These are phyloP conservation scores for Chlorodrepanis virens DNA, from an alignment of 2,113 vertebrate genomes.

Conservation along the genomic window DNA sequence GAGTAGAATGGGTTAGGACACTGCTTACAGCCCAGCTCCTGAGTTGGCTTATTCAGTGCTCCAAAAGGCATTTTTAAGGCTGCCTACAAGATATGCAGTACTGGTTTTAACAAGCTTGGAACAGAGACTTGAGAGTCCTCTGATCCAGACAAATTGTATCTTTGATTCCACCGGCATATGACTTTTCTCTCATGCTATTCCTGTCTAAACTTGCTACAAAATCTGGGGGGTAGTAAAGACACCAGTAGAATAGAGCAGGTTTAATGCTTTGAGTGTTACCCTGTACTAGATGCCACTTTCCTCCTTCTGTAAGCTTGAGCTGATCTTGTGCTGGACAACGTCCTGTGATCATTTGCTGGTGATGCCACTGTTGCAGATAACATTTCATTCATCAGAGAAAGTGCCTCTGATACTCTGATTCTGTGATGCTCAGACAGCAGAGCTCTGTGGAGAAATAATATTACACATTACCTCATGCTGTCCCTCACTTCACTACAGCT, in stretches of 20 bases:
- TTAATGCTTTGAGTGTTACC: slow-evolving; percentile 45
- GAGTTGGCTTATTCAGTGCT: not conserved
- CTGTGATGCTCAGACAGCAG: slow-evolving; percentile 79
- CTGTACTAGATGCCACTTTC: not conserved
- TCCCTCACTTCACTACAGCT: not conserved
- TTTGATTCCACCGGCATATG: not conserved
- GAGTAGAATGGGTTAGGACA: not conserved
- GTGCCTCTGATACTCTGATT: slow-evolving; percentile 81
- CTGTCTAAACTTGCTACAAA: not conserved
- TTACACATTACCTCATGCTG: not conserved
- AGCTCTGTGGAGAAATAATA: slow-evolving; percentile 61
- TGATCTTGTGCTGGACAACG: not conserved
- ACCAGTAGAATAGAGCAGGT: not conserved
- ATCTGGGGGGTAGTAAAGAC: not conserved
- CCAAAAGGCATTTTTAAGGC: not conserved
- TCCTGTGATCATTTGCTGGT: not conserved
- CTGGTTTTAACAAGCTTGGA: not conserved
- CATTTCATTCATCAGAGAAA: slow-evolving; percentile 80
- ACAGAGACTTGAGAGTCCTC: not conserved
- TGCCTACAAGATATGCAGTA: not conserved
- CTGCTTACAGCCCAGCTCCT: not conserved
- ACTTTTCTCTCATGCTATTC: not conserved
- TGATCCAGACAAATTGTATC: not conserved
- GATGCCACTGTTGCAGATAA: slow-evolving; percentile 55
- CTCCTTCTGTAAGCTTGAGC: not conserved